phyloP scores from a whole-genome alignment of 2,888 invertebrate genomes.

The Candidula unifasciata region DNA sequence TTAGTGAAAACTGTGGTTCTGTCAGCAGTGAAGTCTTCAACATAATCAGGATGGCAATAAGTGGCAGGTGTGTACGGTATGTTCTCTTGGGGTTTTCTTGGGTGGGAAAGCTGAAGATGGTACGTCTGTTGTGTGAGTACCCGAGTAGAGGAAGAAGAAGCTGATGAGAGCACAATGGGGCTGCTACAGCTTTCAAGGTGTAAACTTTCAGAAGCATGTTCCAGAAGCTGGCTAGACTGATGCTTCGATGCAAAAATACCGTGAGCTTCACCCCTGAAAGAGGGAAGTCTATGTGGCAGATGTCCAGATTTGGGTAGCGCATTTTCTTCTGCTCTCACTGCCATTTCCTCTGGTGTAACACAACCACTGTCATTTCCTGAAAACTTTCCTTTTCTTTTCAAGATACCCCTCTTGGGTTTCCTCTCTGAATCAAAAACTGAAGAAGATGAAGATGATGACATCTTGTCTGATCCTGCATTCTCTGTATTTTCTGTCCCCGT shows the following conservation, averaged over 20 bases:
- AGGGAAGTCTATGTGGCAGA: conserved; percentile 41
- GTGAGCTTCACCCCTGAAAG: conserved; percentile 48
- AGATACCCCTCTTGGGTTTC: conserved; percentile 72
- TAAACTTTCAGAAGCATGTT: background rate
- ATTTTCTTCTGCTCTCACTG: conserved; percentile 33
- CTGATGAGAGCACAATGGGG: conserved; percentile 6
- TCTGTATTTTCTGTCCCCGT: background rate
- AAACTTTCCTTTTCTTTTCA: conserved; percentile 70
- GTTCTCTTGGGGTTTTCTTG: background rate
- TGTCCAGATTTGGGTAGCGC: conserved; percentile 40
- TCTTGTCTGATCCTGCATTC: background rate
- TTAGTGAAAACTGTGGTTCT: background rate
- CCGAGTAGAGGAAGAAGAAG: background rate
- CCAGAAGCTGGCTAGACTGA: conserved; percentile 38
- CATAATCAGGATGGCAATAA: background rate
- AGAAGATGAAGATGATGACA: conserved; percentile 48
- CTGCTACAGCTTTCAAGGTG: conserved; percentile 26
- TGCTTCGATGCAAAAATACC: conserved; percentile 45
- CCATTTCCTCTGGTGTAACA: conserved; percentile 59
- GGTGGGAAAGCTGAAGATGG: conserved; percentile 1
- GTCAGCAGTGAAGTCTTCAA: background rate
- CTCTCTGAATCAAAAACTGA: conserved; percentile 69
- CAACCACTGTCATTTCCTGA: conserved; percentile 71
- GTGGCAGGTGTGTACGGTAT: background rate
- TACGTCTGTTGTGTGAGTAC: background rate